Conservation (phyloP, 92 coral and sea anemone species). For the Epizoanthus stellaris region DNA sequence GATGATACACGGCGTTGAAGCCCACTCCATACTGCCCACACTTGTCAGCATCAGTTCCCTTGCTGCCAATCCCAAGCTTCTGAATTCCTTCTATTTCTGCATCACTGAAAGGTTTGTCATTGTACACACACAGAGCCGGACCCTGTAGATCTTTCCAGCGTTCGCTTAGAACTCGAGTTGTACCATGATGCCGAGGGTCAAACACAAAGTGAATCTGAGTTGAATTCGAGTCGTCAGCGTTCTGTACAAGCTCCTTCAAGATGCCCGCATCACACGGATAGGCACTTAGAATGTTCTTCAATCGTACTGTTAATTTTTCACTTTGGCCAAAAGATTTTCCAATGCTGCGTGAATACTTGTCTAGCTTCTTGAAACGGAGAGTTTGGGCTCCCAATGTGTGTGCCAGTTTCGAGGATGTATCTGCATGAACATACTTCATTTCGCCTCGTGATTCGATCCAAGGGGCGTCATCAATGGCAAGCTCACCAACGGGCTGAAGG, state of each 20-base stretch:
- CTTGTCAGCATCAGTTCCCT: conserved; percentile 73
- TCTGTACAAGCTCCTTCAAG: conserved; percentile 91
- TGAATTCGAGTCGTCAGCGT: conserved; percentile 95
- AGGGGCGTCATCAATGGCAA: conserved; percentile 87
- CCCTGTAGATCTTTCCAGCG: conserved; percentile 91
- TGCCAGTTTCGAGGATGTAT: conserved; percentile 81
- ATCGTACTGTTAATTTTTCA: conserved; percentile 80
- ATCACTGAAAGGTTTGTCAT: conserved; percentile 82
- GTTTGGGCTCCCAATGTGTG: conserved; percentile 87
- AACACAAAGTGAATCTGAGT: conserved; percentile 89
- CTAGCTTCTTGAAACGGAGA: conserved; percentile 68
- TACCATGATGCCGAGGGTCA: conserved; percentile 90
- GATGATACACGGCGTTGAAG: conserved; percentile 92
- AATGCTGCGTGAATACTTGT: conserved; percentile 77
- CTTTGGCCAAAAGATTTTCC: conserved; percentile 94
- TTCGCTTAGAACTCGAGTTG: conserved; percentile 77
- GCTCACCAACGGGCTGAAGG: conserved; percentile 76
- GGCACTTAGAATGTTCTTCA: conserved; percentile 79
- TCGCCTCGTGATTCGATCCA: conserved; percentile 73
- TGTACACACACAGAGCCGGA: conserved; percentile 95
- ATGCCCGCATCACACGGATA: conserved; percentile 95
- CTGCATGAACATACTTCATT: conserved; percentile 77
- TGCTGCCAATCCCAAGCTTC: conserved; percentile 86
- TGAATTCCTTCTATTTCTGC: conserved; percentile 89
- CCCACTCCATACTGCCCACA: conserved; percentile 92